phyloP scores from a whole-genome alignment of 1,140 invertebrate genomes.

The Lineus longissimus region DNA sequence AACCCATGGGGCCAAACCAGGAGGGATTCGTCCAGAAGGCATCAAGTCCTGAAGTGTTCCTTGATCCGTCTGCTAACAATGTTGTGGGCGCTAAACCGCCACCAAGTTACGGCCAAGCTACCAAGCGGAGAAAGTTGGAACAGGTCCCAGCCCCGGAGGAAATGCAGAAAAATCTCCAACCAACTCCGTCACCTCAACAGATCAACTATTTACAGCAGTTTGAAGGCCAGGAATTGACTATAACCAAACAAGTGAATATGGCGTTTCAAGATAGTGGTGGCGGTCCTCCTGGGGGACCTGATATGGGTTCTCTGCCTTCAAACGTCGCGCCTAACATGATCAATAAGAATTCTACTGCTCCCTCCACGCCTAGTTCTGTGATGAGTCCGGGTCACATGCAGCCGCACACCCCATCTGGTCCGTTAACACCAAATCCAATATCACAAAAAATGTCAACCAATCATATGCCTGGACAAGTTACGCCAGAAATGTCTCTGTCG shows the following conservation, averaged over 20 bases:
- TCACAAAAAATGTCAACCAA: neutral
- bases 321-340: neutral
- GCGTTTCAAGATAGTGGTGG: conserved; percentile 41
- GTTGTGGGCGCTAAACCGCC: conserved; percentile 41
- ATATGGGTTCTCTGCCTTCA: neutral
- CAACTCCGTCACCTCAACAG: conserved; percentile 91
- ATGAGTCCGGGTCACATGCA: neutral
- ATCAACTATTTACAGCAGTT: conserved; percentile 93
- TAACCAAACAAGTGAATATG: conserved; percentile 88
- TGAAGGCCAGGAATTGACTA: conserved; percentile 92
- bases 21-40: conserved; percentile 2
- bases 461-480: no score
- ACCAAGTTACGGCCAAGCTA: conserved; percentile 48
- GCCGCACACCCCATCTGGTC: neutral
- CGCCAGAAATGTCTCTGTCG: no score
- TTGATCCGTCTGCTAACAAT: conserved; percentile 17
- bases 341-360: neutral
- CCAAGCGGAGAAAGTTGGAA: conserved; percentile 42
- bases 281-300: neutral
- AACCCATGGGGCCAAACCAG: neutral
- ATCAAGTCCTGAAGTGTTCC: conserved; percentile 7
- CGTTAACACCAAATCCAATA: neutral
- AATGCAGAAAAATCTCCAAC: conserved; percentile 74
- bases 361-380: neutral
- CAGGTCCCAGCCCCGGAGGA: conserved; percentile 37